Conservation (phyloP, 2,113 vertebrate species). For the Lipophrys pholis region DNA sequence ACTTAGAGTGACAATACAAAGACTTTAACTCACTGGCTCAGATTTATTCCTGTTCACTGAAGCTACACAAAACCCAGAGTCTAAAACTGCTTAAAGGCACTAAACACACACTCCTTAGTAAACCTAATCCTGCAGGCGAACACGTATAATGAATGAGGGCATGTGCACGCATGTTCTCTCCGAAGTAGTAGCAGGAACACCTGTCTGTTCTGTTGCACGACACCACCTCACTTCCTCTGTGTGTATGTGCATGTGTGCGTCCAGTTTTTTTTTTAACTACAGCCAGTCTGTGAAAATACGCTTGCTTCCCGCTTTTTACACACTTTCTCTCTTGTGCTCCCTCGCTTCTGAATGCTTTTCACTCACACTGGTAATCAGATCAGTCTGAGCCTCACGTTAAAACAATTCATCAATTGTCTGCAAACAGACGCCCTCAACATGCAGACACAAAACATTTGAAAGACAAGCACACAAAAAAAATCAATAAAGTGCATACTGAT, state of each 20-base stretch:
- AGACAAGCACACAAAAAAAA: neutral
- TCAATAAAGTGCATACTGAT: conserved; percentile 16
- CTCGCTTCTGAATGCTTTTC: neutral
- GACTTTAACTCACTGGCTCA: neutral
- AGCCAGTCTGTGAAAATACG: neutral
- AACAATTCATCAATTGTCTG: conserved; percentile 39
- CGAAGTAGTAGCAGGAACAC: conserved; percentile 28
- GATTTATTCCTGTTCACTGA: conserved; percentile 12
- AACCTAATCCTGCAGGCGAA: conserved; percentile 26
- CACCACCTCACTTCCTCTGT: neutral
- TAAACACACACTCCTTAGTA: conserved; percentile 25
- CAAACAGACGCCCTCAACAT: neutral
- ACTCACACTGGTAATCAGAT: conserved; percentile 29
- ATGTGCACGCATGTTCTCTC: conserved; percentile 37
- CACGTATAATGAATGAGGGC: conserved; percentile 12
- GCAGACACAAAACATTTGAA: neutral
- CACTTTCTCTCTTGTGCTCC: neutral
- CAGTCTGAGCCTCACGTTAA: conserved; percentile 22
- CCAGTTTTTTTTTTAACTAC: neutral
- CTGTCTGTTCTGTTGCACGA: conserved; percentile 32
- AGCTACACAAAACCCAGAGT: neutral
- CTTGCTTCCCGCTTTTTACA: conserved; percentile 18
- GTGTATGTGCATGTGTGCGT: neutral
- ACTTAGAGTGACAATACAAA: neutral
- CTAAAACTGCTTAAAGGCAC: conserved; percentile 27